Conservation (phyloP, 92 coral and sea anemone genomes). For the Epizoanthus rinbou region DNA sequence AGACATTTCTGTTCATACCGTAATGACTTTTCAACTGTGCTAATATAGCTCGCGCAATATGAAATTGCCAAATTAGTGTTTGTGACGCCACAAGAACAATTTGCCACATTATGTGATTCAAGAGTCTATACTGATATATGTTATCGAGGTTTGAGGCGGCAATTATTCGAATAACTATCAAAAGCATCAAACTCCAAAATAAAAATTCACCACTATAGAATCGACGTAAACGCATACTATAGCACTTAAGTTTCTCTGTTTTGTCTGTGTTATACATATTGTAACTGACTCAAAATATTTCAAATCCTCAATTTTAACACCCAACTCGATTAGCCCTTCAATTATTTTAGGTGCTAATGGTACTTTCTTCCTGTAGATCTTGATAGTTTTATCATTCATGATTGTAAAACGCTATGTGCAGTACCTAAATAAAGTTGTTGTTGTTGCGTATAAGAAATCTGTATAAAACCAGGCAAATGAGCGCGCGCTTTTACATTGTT, state of each 20-base stretch:
- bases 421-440: too few relatives aligned
- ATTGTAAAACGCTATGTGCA: too few relatives aligned
- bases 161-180: background rate
- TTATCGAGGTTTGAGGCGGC: background rate
- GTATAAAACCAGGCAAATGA: background rate
- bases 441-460: background rate
- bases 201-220: background rate
- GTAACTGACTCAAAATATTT: too few relatives aligned
- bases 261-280: too few relatives aligned
- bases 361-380: too few relatives aligned
- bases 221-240: too few relatives aligned
- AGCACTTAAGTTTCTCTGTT: too few relatives aligned
- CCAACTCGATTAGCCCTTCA: too few relatives aligned
- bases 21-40: too few relatives aligned
- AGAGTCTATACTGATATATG: background rate
- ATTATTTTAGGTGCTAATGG: too few relatives aligned
- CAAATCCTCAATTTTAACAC: too few relatives aligned
- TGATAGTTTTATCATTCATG: too few relatives aligned
- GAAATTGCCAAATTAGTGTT: background rate
- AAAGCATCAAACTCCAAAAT: background rate
- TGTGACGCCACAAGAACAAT: slow-evolving; percentile 17
- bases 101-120: background rate
- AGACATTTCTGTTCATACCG: slow-evolving; percentile 4
- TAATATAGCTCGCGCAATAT: background rate
- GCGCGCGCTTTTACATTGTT: background rate